These are phyloP conservation scores for Agrilus mali DNA, from an alignment of 2,888 invertebrate species.

Conservation along the genomic window DNA sequence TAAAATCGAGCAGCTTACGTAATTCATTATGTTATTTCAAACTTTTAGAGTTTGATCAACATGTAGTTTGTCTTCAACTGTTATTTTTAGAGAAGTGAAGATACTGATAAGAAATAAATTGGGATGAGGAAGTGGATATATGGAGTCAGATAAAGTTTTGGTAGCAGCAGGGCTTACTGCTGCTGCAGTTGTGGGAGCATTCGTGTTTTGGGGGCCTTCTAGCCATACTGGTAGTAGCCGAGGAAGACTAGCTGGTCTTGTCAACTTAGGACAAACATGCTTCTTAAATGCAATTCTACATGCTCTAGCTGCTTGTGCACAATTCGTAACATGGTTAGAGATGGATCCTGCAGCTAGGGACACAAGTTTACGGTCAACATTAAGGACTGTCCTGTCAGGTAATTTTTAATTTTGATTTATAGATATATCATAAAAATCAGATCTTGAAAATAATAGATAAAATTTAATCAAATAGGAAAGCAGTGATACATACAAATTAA, in stretches of 20 bases:
- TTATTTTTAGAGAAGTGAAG: too few species aligned
- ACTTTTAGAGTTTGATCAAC: too few species aligned
- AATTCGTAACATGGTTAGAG: slow-evolving; percentile 72
- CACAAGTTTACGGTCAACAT: slow-evolving; percentile 60
- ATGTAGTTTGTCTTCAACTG: too few species aligned
- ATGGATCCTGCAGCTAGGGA: slow-evolving; percentile 48
- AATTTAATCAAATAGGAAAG: too few species aligned
- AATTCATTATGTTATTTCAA: too few species aligned
- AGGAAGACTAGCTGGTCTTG: slow-evolving; percentile 72
- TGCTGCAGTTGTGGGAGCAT: slow-evolving; percentile 70
- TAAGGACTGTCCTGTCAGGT: slow-evolving; percentile 66
- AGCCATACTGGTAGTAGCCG: slow-evolving; percentile 40
- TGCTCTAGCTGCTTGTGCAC: slow-evolving; percentile 77
- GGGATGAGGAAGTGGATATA: slow-evolving; percentile 18
- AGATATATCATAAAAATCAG: not conserved
- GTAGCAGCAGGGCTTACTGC: slow-evolving; percentile 70
- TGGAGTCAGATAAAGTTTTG: slow-evolving; percentile 64
- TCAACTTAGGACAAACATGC: slow-evolving; percentile 86
- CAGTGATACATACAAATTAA: too few species aligned
- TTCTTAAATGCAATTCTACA: slow-evolving; percentile 87
- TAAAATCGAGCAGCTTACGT: too few species aligned
- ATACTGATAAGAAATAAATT: too few species aligned
- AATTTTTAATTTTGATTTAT: slow-evolving; percentile 12
- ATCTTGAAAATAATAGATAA: not conserved
- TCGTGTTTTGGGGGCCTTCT: slow-evolving; percentile 71